Base-by-base conservation (phyloP, 2,888 invertebrate genomes). In the Epirrhoe tristata region DNA sequence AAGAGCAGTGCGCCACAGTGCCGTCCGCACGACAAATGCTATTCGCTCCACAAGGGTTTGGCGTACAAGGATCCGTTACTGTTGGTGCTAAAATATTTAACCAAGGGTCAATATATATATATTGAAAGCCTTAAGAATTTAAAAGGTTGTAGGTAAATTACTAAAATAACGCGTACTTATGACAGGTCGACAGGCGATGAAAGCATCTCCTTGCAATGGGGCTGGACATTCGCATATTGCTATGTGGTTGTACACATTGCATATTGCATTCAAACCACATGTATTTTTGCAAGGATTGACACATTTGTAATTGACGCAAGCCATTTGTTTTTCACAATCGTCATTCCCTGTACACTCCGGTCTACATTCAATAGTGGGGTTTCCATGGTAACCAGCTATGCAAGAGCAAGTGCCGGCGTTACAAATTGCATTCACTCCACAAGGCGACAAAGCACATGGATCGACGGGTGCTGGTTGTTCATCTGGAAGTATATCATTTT, bases 141-240 rank as follows among this genome's bases (percentile, higher is more conserved):
- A 43, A 16, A 6, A 14, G 6, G 48, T 48, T 16, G 12, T 16
- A 10, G n/a, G 48, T 16, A 14, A 12, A 34, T 7, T 5, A 51
- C 46, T 24, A 3, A 24, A 54, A 32, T n/a, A 66, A 77, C 78
- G 8, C 39, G 69, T 79, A 94, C 95, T 91, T 80, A 91, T 84
- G 68, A 94, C 92, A 57, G 87, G 94, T 56, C 94, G 93, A 82
- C 97, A 97, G 69, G 94, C 95, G 70, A 94, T 95, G 81, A 97
- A 97, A 31, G 97, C 97, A 92, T 97, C 97, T 66, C 98, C 98
- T 48, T 95, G 95, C 74, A 95, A 95, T 54, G 96, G 96, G 12
- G 94, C 85, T 14, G 95, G 95, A 83, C 97, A 97, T 69, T 95
- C 95, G 83, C 97, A 97, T 70, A 96, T 95, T 2, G 97, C 97